Base-by-base conservation (phyloP, 1,140 invertebrate genomes). In the Musca vetustissima region DNA sequence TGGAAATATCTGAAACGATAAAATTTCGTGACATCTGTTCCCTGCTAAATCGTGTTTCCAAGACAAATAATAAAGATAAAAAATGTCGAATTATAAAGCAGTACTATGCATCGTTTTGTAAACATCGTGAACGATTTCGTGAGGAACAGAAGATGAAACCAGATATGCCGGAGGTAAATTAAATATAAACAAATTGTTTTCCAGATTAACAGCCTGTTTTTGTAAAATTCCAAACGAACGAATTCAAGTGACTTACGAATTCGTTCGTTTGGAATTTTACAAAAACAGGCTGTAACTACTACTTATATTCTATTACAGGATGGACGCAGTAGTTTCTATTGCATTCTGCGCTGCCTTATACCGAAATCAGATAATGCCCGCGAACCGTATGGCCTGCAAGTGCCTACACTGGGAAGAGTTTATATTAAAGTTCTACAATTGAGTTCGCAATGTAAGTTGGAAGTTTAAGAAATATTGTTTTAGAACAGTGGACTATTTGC, bases 361-460 rank as follows among this genome's bases (percentile, higher is more conserved):
- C 92, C 93, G 8, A 80, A 86, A 49, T 79, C 88, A 13, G 93
- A 93, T 72, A 85, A 86, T 68, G 84, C 87, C 55, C 84, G 91
- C 69, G 84, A 86, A 9, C 81, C 87, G 2, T 91, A 91, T 78
- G 88, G 89, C 7, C 79, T 93, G 22, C 90, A 91, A 80, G 87
- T 89, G 80, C 83, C 85, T 64, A 86, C 86, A 50, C 83, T 95
- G 47, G 88, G 87, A 19, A 86, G 85, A 70, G 82, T 92, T 13
- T 89, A 92, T 71, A 87, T 89, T 43, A 86, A 89, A 59, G 87
- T 92, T 61, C 83, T 94, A 50, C 87, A 88, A 73, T 76, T 95
- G 17, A 85, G 87, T 15, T 86, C 87, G 72, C 85, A 88, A 36
- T 79, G 80, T 82, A 36, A 71, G 71, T 68, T 36, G 19, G 8